A percentile compares a stretch with the other conserved stretches of the same genome.
Conservation (phyloP, 2,113 vertebrate genomes). For the Eira barbara region DNA sequence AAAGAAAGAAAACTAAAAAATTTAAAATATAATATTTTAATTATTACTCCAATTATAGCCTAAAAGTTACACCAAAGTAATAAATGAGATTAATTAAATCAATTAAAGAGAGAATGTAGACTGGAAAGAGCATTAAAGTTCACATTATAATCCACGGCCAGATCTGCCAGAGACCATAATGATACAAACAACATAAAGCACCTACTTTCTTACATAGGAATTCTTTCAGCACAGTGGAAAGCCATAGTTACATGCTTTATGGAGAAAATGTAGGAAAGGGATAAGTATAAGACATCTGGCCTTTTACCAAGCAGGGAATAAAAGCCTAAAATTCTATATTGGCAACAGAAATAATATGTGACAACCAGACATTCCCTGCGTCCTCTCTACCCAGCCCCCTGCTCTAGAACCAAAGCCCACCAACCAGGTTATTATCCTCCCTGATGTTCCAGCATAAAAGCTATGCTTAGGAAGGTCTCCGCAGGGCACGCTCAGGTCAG, state of each 20-base stretch:
- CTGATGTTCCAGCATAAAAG: neutral
- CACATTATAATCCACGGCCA: neutral
- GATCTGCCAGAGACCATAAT: neutral
- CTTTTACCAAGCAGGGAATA: neutral
- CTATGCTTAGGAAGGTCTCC: neutral
- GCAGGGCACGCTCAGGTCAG: neutral
- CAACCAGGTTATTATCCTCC: neutral
- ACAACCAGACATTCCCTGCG: neutral
- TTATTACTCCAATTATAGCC: neutral
- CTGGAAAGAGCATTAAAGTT: neutral
- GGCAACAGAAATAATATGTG: neutral
- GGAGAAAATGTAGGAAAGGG: neutral
- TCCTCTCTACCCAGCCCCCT: neutral
- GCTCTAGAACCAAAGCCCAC: neutral
- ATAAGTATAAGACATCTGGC: neutral
- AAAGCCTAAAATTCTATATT: conserved; percentile 6
- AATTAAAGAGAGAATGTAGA: neutral
- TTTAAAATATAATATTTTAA: neutral
- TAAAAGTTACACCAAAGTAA: neutral
- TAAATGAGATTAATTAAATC: neutral
- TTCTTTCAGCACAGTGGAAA: neutral
- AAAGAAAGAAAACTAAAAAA: neutral
- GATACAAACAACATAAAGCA: neutral
- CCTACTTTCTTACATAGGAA: neutral
- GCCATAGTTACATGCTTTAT: neutral